Conservation (phyloP, 2,113 vertebrate species). For the Oxyura jamaicensis region DNA sequence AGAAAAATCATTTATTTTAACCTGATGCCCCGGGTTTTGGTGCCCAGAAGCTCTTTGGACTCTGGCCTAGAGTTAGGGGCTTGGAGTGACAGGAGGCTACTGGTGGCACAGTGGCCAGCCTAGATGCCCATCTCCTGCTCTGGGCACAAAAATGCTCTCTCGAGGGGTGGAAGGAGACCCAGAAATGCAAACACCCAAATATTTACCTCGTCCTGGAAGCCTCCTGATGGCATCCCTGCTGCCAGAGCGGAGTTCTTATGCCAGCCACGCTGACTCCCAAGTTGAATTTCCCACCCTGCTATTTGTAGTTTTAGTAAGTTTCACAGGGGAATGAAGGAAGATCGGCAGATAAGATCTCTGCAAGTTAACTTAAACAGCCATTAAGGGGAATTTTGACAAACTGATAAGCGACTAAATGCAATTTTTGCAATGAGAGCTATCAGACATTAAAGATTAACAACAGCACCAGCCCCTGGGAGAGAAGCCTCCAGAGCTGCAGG, state of each 20-base stretch:
- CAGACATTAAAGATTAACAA: not conserved
- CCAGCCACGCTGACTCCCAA: too few relatives aligned
- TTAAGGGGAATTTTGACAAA: not conserved
- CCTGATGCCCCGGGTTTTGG: not conserved
- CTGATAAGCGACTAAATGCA: not conserved
- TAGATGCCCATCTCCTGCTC: not conserved
- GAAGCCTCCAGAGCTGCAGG: not conserved
- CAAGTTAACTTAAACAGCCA: not conserved
- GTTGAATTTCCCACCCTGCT: not conserved
- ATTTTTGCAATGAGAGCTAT: not conserved
- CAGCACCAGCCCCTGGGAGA: not conserved
- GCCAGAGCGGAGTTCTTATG: not conserved
- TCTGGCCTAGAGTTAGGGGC: not conserved
- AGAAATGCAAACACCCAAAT: not conserved
- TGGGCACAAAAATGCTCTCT: not conserved
- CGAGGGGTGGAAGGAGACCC: not conserved
- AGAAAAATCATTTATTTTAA: not conserved
- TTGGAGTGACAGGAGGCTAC: not conserved
- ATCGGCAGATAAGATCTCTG: not conserved
- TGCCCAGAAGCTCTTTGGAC: not conserved
- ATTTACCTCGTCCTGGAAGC: not conserved
- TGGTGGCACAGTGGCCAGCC: not conserved
- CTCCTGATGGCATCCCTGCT: not conserved
- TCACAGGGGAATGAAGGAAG: not conserved
- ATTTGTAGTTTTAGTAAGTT: not conserved